Evolutionary conservation across 2,113 vertebrate genomes (phyloP).

Genomic region (Ploceus nigricollis): DNA sequence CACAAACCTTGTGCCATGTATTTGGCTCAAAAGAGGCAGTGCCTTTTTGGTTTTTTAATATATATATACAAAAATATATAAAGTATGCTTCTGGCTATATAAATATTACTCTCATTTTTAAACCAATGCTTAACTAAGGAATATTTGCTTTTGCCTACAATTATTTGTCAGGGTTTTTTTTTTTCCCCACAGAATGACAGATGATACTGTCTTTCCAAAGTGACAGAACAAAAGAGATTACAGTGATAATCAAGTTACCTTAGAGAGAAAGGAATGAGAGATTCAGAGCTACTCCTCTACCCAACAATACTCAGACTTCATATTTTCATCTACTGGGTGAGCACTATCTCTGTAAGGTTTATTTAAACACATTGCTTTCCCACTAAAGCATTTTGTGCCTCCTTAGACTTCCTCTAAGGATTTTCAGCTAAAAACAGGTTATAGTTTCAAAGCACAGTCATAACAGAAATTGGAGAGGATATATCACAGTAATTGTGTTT

Average conservation of each 20-base stretch:
- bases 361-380: constrained; percentile 31
- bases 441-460: background rate
- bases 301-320: constrained; percentile 43
- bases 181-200: background rate
- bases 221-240: constrained; percentile 57
- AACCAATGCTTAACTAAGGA: background rate
- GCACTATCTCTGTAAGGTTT: constrained; percentile 31
- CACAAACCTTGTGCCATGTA: background rate
- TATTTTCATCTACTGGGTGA: constrained; percentile 40
- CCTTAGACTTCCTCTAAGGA: constrained; percentile 14
- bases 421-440: constrained; percentile 33
- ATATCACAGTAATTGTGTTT: background rate
- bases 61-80: fast-evolving
- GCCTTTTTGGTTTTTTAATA: background rate
- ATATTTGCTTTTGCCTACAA: background rate
- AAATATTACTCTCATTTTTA: constrained; percentile 25
- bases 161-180: background rate
- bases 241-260: constrained; percentile 53
- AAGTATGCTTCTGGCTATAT: background rate
- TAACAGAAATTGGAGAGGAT: constrained; percentile 35
- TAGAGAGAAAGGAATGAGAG: constrained; percentile 6
- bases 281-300: constrained; percentile 15
- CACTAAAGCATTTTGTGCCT: constrained; percentile 18
- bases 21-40: background rate
- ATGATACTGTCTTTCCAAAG: constrained; percentile 36